phyloP scores from a whole-genome alignment of 1,140 invertebrate species.

The Caenorhabditis inopinata region DNA sequence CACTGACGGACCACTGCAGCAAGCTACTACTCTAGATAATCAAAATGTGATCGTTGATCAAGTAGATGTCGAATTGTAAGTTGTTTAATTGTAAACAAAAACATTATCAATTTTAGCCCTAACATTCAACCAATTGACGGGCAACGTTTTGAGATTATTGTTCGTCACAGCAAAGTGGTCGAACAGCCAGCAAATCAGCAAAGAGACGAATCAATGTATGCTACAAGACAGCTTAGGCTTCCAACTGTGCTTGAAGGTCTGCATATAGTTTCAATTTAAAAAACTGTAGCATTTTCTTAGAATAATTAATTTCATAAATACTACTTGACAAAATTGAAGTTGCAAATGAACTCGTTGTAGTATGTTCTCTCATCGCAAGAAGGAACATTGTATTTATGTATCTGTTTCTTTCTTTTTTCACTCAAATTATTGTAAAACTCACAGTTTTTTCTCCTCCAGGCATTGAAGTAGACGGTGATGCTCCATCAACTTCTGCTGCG shows the following conservation, averaged over 20 bases:
- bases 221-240: not conserved
- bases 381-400: too few relatives aligned
- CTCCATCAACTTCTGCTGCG: not conserved
- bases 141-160: constrained; percentile 40
- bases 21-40: not conserved
- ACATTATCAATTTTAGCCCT: not conserved
- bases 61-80: constrained; percentile 39
- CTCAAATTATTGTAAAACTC: not conserved
- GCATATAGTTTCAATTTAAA: not conserved
- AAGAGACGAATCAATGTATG: constrained; percentile 15
- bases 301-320: too few relatives aligned
- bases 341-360: too few relatives aligned
- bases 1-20: constrained; percentile 37
- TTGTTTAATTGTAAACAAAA: not conserved
- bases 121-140: not conserved
- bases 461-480: not conserved
- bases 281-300: too few relatives aligned
- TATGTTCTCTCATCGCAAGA: too few relatives aligned
- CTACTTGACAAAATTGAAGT: too few relatives aligned
- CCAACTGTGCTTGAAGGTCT: constrained; percentile 1
- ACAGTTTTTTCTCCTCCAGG: not conserved
- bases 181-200: constrained; percentile 36
- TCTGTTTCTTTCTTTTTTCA: too few relatives aligned
- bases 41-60: constrained; percentile 39
- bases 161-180: constrained; percentile 40